Evolutionary conservation across 2,797 vertebrate genomes (phyloP).

Genomic region (Antennarius maculatus): DNA sequence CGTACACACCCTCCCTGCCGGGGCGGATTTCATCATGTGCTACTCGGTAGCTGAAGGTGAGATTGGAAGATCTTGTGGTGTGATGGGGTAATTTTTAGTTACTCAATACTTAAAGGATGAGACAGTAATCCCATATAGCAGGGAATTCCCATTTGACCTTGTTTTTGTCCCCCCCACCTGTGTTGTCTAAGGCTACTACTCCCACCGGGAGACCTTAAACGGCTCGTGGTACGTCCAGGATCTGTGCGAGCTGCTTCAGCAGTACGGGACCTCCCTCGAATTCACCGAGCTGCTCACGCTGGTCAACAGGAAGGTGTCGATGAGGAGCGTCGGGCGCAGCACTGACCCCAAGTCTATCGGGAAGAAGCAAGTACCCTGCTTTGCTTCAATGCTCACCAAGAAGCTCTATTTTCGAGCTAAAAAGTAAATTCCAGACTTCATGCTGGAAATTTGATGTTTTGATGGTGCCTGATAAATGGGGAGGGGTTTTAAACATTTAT

Average conservation of each 20-base stretch:
- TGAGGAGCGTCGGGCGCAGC: slow-evolving; percentile 80
- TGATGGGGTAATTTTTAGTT: background rate
- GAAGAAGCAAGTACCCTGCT: slow-evolving; percentile 98
- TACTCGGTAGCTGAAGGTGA: slow-evolving; percentile 94
- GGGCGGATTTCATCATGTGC: slow-evolving; percentile 93
- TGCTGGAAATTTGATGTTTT: slow-evolving; percentile 17
- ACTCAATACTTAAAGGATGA: no score
- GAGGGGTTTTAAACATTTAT: slow-evolving; percentile 2
- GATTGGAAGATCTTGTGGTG: background rate
- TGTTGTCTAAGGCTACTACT: slow-evolving; percentile 88
- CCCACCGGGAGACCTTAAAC: slow-evolving; percentile 88
- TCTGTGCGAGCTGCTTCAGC: slow-evolving; percentile 85
- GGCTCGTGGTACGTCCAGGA: slow-evolving; percentile 99
- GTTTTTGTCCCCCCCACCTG: background rate
- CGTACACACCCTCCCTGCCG: slow-evolving; percentile 87
- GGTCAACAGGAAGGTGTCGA: slow-evolving; percentile 93
- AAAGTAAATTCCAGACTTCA: slow-evolving; percentile 44
- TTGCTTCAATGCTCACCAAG: slow-evolving; percentile 97
- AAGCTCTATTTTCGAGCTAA: slow-evolving; percentile 91
- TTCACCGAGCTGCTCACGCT: slow-evolving; percentile 93
- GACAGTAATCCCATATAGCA: no score
- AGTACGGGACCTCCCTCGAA: slow-evolving; percentile 84
- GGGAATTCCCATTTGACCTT: no score
- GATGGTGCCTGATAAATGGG: background rate
- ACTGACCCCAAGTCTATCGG: slow-evolving; percentile 80